Evolutionary conservation across 2,888 invertebrate genomes (phyloP).

Genomic region (Drosophila eohydei): DNA sequence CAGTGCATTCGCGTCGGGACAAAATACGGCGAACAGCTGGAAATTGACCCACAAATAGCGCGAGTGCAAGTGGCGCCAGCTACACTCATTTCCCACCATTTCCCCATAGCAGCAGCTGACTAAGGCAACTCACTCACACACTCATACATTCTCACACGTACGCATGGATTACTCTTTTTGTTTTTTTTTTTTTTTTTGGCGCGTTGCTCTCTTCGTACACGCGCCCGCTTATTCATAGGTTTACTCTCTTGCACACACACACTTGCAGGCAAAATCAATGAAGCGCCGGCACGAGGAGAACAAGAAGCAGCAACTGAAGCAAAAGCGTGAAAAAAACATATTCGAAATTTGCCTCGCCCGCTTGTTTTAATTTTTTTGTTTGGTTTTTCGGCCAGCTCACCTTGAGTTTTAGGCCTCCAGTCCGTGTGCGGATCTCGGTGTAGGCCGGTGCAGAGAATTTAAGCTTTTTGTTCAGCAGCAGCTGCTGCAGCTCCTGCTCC

Average conservation of each 20-base stretch:
- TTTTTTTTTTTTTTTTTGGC: conserved; percentile 24
- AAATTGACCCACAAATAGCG: conserved; percentile 48
- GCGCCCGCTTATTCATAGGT: conserved; percentile 18
- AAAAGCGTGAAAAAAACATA: conserved; percentile 23
- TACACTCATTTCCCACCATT: conserved; percentile 10
- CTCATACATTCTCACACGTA: conserved; percentile 4
- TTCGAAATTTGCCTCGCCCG: conserved; percentile 20
- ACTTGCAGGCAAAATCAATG: conserved; percentile 32
- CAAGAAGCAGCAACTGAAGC: conserved; percentile 30
- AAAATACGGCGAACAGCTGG: conserved; percentile 44
- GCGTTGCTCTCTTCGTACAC: conserved; percentile 16
- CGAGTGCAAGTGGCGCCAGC: conserved; percentile 29
- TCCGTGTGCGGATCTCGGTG: conserved; percentile 77
- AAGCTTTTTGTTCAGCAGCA: conserved; percentile 45
- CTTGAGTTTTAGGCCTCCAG: conserved; percentile 69
- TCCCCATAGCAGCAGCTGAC: conserved; percentile 40
- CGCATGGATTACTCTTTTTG: background rate
- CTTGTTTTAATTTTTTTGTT: conserved; percentile 6
- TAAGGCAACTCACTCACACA: conserved; percentile 12
- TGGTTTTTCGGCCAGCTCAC: conserved; percentile 55
- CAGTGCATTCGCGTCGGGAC: background rate
- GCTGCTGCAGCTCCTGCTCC: conserved; percentile 27
- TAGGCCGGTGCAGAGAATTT: conserved; percentile 80
- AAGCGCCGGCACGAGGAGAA: conserved; percentile 52
- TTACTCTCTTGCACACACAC: conserved; percentile 17